phyloP scores from a whole-genome alignment of 2,797 vertebrate genomes.

The Xiphorhynchus erythropygius region DNA sequence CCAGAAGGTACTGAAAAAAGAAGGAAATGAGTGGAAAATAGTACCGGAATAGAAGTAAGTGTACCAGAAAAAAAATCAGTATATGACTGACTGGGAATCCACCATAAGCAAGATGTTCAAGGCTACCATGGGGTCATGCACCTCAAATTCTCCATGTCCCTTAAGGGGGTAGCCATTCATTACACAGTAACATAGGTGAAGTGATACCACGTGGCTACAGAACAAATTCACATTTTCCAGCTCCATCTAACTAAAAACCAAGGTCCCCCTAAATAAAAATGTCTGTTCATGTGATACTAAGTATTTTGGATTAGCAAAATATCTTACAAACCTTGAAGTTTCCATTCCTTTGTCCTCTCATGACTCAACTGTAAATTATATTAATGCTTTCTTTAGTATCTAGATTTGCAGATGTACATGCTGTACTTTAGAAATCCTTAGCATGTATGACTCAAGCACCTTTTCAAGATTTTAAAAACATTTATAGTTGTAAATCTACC shows the following conservation, averaged over 20 bases:
- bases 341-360: background rate
- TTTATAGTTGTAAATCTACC: background rate
- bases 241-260: background rate
- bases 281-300: background rate
- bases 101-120: background rate
- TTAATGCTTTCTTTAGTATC: background rate
- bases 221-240: background rate
- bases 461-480: background rate
- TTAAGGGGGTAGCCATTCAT: background rate
- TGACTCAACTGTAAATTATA: background rate
- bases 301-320: background rate
- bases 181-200: background rate
- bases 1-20: background rate
- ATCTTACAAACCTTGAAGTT: background rate
- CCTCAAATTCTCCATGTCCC: background rate
- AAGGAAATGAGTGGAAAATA: background rate
- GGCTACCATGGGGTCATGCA: background rate
- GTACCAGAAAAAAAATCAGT: background rate
- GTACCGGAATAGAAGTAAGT: background rate
- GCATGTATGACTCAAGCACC: background rate
- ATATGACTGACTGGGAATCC: background rate
- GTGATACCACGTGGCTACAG: rapidly evolving
- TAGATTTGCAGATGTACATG: background rate
- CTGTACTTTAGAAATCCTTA: background rate
- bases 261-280: background rate